Conservation (phyloP, 1,140 invertebrate species). For the Aporrectodea caliginosa region DNA sequence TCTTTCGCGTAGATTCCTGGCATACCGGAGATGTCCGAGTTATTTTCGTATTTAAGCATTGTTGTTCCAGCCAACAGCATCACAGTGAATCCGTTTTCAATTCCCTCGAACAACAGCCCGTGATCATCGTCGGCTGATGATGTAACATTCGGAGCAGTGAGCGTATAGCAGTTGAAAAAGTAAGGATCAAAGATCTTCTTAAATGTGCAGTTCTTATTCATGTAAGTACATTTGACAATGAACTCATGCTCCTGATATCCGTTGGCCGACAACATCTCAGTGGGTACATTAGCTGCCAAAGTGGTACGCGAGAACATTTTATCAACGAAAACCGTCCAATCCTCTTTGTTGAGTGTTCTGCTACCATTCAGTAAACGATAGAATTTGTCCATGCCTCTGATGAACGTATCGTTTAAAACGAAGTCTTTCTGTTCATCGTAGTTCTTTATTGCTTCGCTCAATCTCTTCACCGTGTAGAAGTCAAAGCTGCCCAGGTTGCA, state of each 20-base stretch:
- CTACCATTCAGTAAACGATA: not conserved
- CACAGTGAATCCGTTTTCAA: not conserved
- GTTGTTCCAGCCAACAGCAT: not conserved
- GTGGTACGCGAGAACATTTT: not conserved
- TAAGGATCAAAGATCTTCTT: constrained; percentile 12
- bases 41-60: not conserved
- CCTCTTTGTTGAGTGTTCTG: not conserved
- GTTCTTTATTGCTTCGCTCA: no score
- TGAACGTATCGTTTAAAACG: not conserved
- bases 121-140: no score
- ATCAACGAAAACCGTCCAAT: not conserved
- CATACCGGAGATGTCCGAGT: not conserved
- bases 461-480: not conserved
- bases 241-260: not conserved
- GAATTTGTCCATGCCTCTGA: not conserved
- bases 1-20: not conserved
- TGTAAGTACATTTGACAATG: not conserved
- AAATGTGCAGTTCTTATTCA: not conserved
- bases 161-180: constrained; percentile 20
- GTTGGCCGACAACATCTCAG: not conserved
- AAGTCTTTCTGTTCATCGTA: not conserved
- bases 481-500: not conserved
- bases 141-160: not conserved
- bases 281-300: not conserved
- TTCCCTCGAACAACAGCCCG: not conserved